phyloP scores from a whole-genome alignment of 2,888 invertebrate species.

The Catocala fraxini region DNA sequence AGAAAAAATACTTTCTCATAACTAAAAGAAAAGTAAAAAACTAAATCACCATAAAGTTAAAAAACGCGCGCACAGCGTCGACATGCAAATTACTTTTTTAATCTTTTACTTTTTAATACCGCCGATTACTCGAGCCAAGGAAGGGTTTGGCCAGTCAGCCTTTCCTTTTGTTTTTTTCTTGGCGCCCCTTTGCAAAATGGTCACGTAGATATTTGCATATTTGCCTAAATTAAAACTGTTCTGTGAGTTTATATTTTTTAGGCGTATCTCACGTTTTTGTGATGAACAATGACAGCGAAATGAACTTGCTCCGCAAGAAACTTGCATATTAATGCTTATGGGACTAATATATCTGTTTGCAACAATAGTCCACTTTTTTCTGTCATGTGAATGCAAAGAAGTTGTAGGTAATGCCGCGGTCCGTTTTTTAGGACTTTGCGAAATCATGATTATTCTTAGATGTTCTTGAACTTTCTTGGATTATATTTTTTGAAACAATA shows the following conservation, averaged over 20 bases:
- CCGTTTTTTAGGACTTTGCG: conserved; percentile 45
- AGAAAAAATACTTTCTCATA: conserved; percentile 83
- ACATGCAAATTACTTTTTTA: conserved; percentile 82
- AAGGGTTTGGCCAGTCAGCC: conserved; percentile 80
- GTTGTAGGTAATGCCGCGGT: conserved; percentile 32
- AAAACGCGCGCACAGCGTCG: conserved; percentile 69
- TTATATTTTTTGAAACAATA: conserved; percentile 19
- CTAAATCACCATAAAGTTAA: conserved; percentile 68
- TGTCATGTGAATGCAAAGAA: conserved; percentile 56
- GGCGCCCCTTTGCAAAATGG: conserved; percentile 82
- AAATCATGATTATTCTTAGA: conserved; percentile 38
- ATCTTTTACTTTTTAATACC: conserved; percentile 74
- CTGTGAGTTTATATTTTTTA: conserved; percentile 76
- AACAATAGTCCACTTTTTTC: conserved; percentile 63
- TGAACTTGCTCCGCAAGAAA: conserved; percentile 69
- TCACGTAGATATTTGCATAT: conserved; percentile 85
- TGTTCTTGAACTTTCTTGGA: conserved; percentile 42
- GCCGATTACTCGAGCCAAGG: conserved; percentile 75
- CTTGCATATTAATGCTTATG: conserved; percentile 72
- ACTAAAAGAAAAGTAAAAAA: conserved; percentile 53
- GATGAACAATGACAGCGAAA: conserved; percentile 67
- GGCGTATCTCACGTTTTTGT: conserved; percentile 82
- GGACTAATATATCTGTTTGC: conserved; percentile 56
- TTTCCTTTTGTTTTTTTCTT: conserved; percentile 79
- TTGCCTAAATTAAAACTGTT: conserved; percentile 79